Evolutionary conservation across 2,113 vertebrate species (phyloP), one percentile per base, ranked within the genome.

Genomic region (Cynopterus brachyotis): DNA sequence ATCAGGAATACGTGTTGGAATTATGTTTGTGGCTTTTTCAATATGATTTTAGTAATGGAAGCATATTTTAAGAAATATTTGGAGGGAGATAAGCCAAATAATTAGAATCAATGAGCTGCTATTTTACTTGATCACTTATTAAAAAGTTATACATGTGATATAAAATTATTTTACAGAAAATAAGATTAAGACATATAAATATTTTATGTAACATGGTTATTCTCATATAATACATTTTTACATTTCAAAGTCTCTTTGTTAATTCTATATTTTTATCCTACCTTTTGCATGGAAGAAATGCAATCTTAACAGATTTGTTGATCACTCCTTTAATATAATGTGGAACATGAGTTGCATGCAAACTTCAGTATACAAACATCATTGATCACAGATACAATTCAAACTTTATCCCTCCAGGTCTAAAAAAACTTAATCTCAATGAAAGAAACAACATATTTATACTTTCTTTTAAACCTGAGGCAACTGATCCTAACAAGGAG

Each of bases 31-130:
- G 55, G 17, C 17, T 57, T 86, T 96, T 91, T 93, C 67, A 82
- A 59, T 94, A 81, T 37, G 53, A 5, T 73, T 91, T 93, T 78
- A 93, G 72, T 80, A 96, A 82, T 53, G 5, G 26, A 81, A 73
- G 9, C 8, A 78, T 85, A 84, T 55, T 93, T 37, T 78, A 96
- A 96, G 42, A 96, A 95, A 81, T 95, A 93, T 93, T 88, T 80
- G 83, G n/a, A 95, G 57, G 35, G 12, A n/a, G 17, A 96, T 92
- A 79, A 80, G 15, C 24, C 47, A 81, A 95, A 96, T 86, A 70
- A 85, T 91, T 78, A 92, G 15, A 13, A 95, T 75, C 11, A 66
- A 72, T 67, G 67, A 10, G 22, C 7, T 93, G 32, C 16, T 94
- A 72, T 64, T 92, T 96, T 80, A 70, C 11, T 90, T 55, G 42